Evolutionary conservation across 1,140 invertebrate genomes (phyloP).

Genomic region (Ridgeia piscesae): DNA sequence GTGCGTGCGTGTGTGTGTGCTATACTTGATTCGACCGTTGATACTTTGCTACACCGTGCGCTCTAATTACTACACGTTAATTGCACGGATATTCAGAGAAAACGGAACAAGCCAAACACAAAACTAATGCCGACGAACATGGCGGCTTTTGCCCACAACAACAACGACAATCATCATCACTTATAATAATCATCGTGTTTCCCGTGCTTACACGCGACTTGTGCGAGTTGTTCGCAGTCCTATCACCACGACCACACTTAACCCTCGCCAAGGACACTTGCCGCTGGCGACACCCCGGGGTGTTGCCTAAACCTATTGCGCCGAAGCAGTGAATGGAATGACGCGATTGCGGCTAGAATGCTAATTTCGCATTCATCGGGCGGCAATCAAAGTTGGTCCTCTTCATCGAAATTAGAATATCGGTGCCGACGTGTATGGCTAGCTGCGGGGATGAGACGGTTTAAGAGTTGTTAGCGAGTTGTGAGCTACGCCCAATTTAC

Average conservation of each 20-base stretch:
- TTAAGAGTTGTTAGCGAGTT: constrained; percentile 5
- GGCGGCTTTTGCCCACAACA: too few species aligned
- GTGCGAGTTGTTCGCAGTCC: background rate
- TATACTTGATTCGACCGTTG: background rate
- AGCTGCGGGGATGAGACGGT: background rate
- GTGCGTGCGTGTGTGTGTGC: background rate
- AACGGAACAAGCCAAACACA: too few species aligned
- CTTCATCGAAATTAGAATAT: background rate
- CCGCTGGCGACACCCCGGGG: background rate
- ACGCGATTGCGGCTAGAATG: background rate
- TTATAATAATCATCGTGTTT: too few species aligned
- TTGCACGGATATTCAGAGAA: too few species aligned
- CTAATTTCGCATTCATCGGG: background rate
- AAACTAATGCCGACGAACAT: too few species aligned
- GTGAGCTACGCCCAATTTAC: background rate
- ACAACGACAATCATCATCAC: too few species aligned
- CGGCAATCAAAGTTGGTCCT: background rate
- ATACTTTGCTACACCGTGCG: background rate
- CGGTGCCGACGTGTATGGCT: background rate
- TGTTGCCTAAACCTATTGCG: background rate
- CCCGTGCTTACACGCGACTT: background rate
- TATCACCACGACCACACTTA: background rate
- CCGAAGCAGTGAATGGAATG: background rate
- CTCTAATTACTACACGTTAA: background rate
- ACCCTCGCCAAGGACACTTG: background rate